phyloP scores from a whole-genome alignment of 2,888 invertebrate species.

The Aproaerema taeniolella region DNA sequence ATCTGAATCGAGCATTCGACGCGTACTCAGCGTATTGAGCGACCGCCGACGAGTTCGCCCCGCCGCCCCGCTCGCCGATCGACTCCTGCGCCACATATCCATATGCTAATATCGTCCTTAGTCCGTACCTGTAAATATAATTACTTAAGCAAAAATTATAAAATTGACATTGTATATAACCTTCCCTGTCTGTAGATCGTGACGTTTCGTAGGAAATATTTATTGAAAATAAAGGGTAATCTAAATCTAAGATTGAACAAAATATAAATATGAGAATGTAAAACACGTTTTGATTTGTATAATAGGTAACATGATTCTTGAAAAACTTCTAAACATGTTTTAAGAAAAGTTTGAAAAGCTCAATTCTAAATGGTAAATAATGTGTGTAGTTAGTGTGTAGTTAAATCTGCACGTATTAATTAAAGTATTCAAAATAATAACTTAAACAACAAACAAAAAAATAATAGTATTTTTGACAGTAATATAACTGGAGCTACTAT shows the following conservation, averaged over 20 bases:
- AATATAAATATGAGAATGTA: neutral
- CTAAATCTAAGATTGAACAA: conserved; percentile 5
- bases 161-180: neutral
- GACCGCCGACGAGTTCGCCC: conserved; percentile 15
- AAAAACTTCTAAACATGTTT: conserved; percentile 6
- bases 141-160: too few species aligned
- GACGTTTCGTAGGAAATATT: conserved; percentile 9
- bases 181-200: conserved; percentile 9
- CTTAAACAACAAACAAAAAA: neutral
- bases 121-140: conserved; percentile 31
- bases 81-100: conserved; percentile 37
- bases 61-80: conserved; percentile 12
- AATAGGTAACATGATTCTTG: conserved; percentile 13
- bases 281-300: conserved; percentile 14
- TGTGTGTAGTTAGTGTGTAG: neutral
- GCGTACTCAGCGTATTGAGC: conserved; percentile 19
- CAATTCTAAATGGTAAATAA: conserved; percentile 46
- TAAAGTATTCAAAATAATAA: neutral
- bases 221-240: conserved; percentile 14
- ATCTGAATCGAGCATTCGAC: conserved; percentile 38
- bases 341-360: conserved; percentile 44
- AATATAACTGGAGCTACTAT: conserved; percentile 6
- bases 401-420: neutral
- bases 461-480: conserved; percentile 11
- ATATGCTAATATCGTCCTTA: conserved; percentile 27